Evolutionary conservation across 2,888 invertebrate genomes (phyloP), one percentile per base, ranked within the genome.

Genomic region (Cynaeus angustus): DNA sequence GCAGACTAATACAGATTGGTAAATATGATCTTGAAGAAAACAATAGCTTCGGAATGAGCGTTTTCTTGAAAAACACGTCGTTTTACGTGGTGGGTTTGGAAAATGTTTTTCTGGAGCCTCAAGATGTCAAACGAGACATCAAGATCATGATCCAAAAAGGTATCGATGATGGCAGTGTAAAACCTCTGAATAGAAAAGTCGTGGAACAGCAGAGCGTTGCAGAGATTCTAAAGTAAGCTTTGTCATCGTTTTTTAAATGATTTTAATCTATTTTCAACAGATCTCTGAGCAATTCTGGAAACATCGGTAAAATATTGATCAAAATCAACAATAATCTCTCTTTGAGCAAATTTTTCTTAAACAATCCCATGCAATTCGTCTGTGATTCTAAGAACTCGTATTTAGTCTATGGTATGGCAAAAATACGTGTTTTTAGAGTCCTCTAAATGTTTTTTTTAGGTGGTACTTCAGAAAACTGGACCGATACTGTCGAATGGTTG

Each of bases 1-100:
- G 96, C 7, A 87, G 92, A 71, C 95, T 96, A 82, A 84, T 96
- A 50, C 95, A 96, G 85, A 93, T 96, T 68, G 95, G 96, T 43
- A 95, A 95, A 84, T 92, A 91, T 78, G 95, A 96, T 84, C 85
- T 94, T 76, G 88, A 91, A 1, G 87, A 88, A 71, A 92, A 95
- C 80, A 91, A 84, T 74, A 84, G 90, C 5, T 83, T 91, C n/a
- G 91, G 91, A 0, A 90, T 95, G 92, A 88, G 91, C 30, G 83
- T 89, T 4, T 94, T 96, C 83, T 84, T 94, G 70, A 91, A 90
- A 74, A 93, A 94, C 80, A 88, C 92, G n/a, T 90, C 91, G 55
- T 93, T 96, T 85, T 91, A 92, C 79, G 92, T 93, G 12, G 90
- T 95, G 12, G 86, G 94, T 71, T 86, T 95, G 48, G 94, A 95